Evolutionary conservation across 1,140 invertebrate species (phyloP), one percentile per base, ranked within the genome.

Genomic region (Panagrolaimus sp.): DNA sequence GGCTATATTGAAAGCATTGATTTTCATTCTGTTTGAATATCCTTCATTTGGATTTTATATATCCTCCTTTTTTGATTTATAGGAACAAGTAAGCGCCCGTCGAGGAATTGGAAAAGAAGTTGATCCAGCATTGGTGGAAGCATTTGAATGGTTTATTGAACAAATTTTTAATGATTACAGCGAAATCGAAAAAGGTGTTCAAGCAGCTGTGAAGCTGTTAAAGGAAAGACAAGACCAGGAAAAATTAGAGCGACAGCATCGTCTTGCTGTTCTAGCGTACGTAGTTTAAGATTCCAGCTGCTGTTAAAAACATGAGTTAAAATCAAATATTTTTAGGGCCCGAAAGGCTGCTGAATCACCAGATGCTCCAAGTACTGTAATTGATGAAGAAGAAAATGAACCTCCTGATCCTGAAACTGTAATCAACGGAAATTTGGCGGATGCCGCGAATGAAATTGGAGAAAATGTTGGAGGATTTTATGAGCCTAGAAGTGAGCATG

Each of bases 131-230:
- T 84, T 87, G 26, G 78, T 80, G 65, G 72, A 78, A 38, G 86
- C 86, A 1, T 74, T 86, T 67, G 86, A 87, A 65, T 91, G 90
- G 90, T 82, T 91, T 10, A 80, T 90, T 58, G 88, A 88, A 73
- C 88, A 87, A 62, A 88, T 91, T 8, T 84, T 87, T 1, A 84
- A 85, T 26, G 85, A 89, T 69, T 90, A 88, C 82, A 85, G 86
- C 14, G 83, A 86, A 45, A 84, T 90, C 28, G 87, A 89, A 71
- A 76, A 85, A 26, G 84, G 90, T 67, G 88, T 91, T 1, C 85
- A 87, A 71, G 83, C 84, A 15, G 90, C 91, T 82, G 86, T 88
- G 43, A 78, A 80, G 45, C 79, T 84, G 77, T 83, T 86, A 81
- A 66, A 86, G 83, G 70, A 84, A 47, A 77, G 84, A 72, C 82